Conservation (phyloP, 2,888 invertebrate species). For the Ectemnius lituratus region DNA sequence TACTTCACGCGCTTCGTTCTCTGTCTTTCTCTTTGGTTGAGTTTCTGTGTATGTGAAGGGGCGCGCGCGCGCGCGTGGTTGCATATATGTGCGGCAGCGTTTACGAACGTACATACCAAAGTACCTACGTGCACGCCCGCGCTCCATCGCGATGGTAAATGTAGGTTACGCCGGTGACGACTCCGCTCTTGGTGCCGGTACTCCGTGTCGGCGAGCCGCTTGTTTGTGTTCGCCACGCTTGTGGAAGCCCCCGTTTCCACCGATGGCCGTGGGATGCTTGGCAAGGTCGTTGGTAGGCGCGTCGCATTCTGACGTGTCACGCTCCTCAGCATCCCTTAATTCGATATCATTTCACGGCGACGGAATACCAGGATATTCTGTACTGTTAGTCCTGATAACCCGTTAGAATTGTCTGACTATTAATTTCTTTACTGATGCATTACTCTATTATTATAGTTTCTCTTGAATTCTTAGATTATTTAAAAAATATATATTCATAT, state of each 20-base stretch:
- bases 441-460: too few species aligned
- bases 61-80: background rate
- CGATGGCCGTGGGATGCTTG: conserved; percentile 33
- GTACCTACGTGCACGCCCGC: conserved; percentile 1
- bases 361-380: too few species aligned
- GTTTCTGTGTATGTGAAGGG: background rate
- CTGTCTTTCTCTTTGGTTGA: background rate
- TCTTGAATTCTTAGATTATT: too few species aligned
- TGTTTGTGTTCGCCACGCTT: conserved; percentile 31
- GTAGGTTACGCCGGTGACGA: conserved; percentile 69
- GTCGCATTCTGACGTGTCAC: conserved; percentile 16
- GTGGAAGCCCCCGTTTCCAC: conserved; percentile 2
- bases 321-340: background rate
- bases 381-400: too few species aligned
- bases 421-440: too few species aligned
- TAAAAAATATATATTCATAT: too few species aligned
- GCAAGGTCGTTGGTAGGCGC: conserved; percentile 42
- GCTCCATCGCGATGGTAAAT: conserved; percentile 56
- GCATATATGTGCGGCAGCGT: conserved; percentile 2
- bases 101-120: conserved; percentile 13
- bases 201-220: background rate
- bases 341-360: background rate
- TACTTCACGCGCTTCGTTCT: conserved; percentile 18
- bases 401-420: too few species aligned
- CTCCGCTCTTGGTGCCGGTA: conserved; percentile 42